Evolutionary conservation across 2,113 vertebrate species (phyloP), one percentile per base, ranked within the genome.

Genomic region (Vulpes vulpes): DNA sequence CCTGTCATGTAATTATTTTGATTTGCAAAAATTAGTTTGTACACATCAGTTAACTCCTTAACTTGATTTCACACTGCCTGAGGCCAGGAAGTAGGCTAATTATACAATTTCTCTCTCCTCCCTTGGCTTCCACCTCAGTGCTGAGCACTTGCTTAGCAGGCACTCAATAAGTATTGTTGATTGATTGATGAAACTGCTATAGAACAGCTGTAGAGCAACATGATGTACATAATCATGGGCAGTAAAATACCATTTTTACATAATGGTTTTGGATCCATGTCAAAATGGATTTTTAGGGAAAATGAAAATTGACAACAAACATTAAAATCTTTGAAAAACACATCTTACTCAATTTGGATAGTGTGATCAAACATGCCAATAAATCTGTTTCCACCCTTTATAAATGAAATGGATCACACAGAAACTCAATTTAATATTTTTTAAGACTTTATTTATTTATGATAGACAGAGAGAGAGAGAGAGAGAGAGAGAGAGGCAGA

Each of bases 221-320:
- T 22, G 35, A 94, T 89, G 65, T 53, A 51, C 14, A 78, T 62
- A 90, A 88, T 85, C 55, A 88, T 67, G 78, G 38, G 94, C 53
- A 71, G 92, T 76, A 80, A 98, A 93, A 88, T 8, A 62, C 27
- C 27, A 62, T 90, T 96, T 93, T 95, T 90, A 94, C 84, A 88
- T 90, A 91, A 84, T 59, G 43, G 10, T 7, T 82, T 96, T 97
- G 80, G 71, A 89, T 96, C 80, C 8, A 81, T 95, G 92, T 92
- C 84, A 96, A 97, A 91, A 96, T 81, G 59, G 83, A 95, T 89
- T 96, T 96, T 96, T 65, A 92, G 76, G 71, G 92, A 79, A 97
- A 92, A 96, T 94, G 51, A 89, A 97, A 92, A 92, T 85, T 94
- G 95, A 92, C 69, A 90, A 81, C 8, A 19, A 60, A 78, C 8